Base-by-base conservation (phyloP, 2,888 invertebrate species). In the Polydrusus tereticollis region DNA sequence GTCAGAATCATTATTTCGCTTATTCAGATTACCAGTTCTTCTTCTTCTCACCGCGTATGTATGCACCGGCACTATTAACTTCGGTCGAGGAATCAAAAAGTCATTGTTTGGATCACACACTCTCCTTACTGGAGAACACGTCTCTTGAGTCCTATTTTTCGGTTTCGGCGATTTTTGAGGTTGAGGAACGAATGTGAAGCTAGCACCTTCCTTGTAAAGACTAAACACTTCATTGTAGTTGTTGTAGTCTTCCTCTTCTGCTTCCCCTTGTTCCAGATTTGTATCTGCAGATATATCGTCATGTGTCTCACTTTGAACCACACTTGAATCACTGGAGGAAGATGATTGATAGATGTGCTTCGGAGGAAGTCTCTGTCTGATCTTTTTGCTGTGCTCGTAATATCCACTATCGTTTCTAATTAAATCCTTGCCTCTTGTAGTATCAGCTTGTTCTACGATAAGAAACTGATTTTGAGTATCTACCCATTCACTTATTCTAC, bases 31-130 rank as follows among this genome's bases (percentile, higher is more conserved):
- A 8, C 95, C 95, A 43, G 95, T 95, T 78, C 94, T 88, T 74
- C 95, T 88, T 81, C 92, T 92, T 76, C 94, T 88, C 74, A 91
- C 89, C 67, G 94, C 95, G 82, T 95, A 95, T 23, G 95, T 94
- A 86, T 95, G 95, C 74, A 95, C 93, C 65, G 95, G 95, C 77
- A 95, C 95, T 82, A 95, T 94, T 78, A 95, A 88, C 81, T 94
- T 92, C 33, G 95, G 95, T 79, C 95, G 87, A 3, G 95, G 95
- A 84, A 95, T 95, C 75, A 91, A 89, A 85, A 95, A 95, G 80
- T 92, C 93, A 36, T 75, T 79, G 20, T 64, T 72, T 52, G 74
- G 70, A 2, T 64, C 64, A 50, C 55, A 45, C 8, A 8, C 41
- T 16, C 64, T 69, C 18, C 47, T 41, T 2, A 66, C 20, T 8